Conservation (phyloP, 2,888 invertebrate genomes). For the Gortyna flavago region DNA sequence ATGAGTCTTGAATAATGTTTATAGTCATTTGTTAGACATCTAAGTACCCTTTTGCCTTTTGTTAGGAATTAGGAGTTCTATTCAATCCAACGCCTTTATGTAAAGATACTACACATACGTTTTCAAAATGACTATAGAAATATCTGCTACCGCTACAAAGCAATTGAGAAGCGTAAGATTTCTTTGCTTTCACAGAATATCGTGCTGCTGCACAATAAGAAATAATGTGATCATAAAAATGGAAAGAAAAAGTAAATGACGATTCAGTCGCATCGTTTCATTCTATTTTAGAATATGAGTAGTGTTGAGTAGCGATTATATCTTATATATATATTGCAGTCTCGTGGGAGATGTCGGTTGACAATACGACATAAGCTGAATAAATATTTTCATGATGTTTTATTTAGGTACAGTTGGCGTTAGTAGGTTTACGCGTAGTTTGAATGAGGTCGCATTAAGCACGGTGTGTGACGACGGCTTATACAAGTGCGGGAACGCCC, state of each 20-base stretch:
- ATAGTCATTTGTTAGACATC: slow-evolving; percentile 43
- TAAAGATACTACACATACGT: slow-evolving; percentile 25
- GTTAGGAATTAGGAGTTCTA: slow-evolving; percentile 40
- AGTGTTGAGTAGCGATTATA: slow-evolving; percentile 44
- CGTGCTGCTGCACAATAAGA: slow-evolving; percentile 39
- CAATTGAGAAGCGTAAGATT: slow-evolving; percentile 23
- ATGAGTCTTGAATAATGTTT: slow-evolving; percentile 63
- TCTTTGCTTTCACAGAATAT: slow-evolving; percentile 47
- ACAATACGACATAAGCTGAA: slow-evolving; percentile 62
- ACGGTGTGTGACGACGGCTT: slow-evolving; percentile 12
- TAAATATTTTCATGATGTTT: slow-evolving; percentile 58
- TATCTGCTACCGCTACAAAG: slow-evolving; percentile 14
- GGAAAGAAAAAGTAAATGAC: slow-evolving; percentile 34
- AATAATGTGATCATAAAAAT: slow-evolving; percentile 35
- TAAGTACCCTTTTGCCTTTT: slow-evolving; percentile 34
- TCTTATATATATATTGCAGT: slow-evolving; percentile 52
- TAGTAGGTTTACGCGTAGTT: slow-evolving; percentile 53
- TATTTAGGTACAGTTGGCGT: slow-evolving; percentile 42
- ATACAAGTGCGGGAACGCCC: slow-evolving; percentile 4
- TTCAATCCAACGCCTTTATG: slow-evolving; percentile 49
- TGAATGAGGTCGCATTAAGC: slow-evolving; percentile 46
- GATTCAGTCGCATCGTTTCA: slow-evolving; percentile 23
- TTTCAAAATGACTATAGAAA: slow-evolving; percentile 25
- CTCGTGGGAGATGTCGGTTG: slow-evolving; percentile 54
- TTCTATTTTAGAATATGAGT: slow-evolving; percentile 46